phyloP scores from a whole-genome alignment of 2,888 invertebrate genomes.

The Cheilosia soror region DNA sequence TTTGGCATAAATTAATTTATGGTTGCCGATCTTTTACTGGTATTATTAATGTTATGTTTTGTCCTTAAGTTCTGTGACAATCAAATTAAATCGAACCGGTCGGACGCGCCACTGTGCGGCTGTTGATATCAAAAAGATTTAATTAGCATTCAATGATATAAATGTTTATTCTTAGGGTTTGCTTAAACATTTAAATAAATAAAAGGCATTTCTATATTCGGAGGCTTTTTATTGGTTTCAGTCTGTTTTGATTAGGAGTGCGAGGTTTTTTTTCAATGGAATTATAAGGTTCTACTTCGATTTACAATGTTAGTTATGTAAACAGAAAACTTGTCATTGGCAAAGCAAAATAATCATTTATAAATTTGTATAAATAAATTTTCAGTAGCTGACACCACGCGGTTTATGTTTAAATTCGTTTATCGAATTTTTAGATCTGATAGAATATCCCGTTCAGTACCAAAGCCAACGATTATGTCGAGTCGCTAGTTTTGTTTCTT shows the following conservation, averaged over 20 bases:
- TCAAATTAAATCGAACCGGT: constrained; percentile 40
- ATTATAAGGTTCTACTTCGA: too few species aligned
- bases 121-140: constrained; percentile 14
- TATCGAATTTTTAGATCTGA: too few species aligned
- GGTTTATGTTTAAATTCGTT: too few species aligned
- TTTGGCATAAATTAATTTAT: not conserved
- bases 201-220: not conserved
- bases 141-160: constrained; percentile 58
- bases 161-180: constrained; percentile 33
- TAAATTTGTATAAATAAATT: too few species aligned
- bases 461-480: too few species aligned
- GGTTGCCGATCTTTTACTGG: not conserved
- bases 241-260: not conserved
- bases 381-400: too few species aligned
- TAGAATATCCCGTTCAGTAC: too few species aligned
- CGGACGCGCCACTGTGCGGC: not conserved
- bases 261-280: not conserved
- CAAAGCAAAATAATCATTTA: too few species aligned
- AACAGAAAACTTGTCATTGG: too few species aligned
- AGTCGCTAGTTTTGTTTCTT: too few species aligned
- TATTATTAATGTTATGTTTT: constrained; percentile 1
- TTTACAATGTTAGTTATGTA: too few species aligned
- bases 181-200: constrained; percentile 4
- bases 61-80: constrained; percentile 38
- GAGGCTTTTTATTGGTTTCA: not conserved